phyloP scores from a whole-genome alignment of 2,888 invertebrate species.

The Polyommatus iphigenia region DNA sequence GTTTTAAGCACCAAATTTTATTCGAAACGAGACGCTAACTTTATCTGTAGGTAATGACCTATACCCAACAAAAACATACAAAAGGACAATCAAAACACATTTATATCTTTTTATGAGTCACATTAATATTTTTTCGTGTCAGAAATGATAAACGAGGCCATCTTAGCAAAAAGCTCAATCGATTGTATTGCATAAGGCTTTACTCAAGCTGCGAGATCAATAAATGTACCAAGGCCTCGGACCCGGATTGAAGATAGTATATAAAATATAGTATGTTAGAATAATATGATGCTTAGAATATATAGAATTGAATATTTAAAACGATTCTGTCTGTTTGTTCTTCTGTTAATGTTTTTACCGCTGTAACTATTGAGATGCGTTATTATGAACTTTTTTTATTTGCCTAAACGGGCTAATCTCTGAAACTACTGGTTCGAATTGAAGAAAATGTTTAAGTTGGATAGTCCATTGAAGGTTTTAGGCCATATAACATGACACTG shows the following conservation, averaged over 20 bases:
- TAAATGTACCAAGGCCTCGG: slow-evolving; percentile 67
- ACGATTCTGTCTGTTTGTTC: no score
- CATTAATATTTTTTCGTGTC: slow-evolving; percentile 32
- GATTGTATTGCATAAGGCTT: slow-evolving; percentile 37
- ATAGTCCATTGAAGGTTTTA: no score
- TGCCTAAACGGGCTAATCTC: no score
- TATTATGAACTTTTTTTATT: no score
- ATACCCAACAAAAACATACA: neutral
- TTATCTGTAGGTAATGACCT: neutral
- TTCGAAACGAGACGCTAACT: neutral
- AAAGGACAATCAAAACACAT: slow-evolving; percentile 1
- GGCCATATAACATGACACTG: no score
- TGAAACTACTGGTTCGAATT: no score
- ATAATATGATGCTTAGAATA: no score
- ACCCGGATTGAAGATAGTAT: slow-evolving; percentile 65
- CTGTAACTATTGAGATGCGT: no score
- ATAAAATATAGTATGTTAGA: slow-evolving; percentile 3
- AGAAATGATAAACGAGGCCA: slow-evolving; percentile 35
- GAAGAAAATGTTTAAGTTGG: no score
- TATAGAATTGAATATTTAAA: no score
- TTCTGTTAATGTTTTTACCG: no score
- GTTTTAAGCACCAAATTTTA: no score
- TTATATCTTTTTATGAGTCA: neutral
- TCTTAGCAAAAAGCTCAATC: slow-evolving; percentile 34
- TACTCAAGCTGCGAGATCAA: slow-evolving; percentile 53